Conservation (phyloP, 2,797 vertebrate species). For the Epinephelus awoara region DNA sequence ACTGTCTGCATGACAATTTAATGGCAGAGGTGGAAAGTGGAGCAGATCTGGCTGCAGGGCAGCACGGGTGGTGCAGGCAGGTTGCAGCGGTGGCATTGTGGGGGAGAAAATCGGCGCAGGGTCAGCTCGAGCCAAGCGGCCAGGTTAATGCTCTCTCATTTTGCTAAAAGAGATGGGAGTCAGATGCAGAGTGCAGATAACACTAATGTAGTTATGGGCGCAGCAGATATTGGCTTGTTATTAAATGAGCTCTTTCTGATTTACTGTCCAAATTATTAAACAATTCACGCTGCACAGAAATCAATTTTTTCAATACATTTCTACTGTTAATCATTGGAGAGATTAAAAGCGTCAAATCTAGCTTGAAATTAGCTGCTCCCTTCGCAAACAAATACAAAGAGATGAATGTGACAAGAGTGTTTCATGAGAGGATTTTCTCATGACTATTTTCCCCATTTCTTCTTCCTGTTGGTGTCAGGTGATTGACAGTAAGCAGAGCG, state of each 20-base stretch:
- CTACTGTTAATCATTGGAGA: conserved; percentile 49
- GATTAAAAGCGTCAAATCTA: conserved; percentile 39
- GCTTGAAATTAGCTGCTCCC: conserved; percentile 32
- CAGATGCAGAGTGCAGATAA: conserved; percentile 36
- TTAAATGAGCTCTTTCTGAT: conserved; percentile 58
- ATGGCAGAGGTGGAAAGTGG: conserved; percentile 80
- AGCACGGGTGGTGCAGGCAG: conserved; percentile 59
- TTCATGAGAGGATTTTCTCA: background rate
- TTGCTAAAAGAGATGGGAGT: conserved; percentile 52
- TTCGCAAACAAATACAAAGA: conserved; percentile 21
- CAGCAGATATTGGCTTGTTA: conserved; percentile 53
- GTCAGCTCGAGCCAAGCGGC: conserved; percentile 63
- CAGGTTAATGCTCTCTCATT: conserved; percentile 70
- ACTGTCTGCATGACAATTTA: conserved; percentile 63
- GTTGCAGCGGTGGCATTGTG: conserved; percentile 54
- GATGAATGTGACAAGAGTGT: background rate
- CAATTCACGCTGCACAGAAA: conserved; percentile 23
- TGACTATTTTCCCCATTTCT: conserved; percentile 3
- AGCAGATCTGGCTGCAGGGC: conserved; percentile 82
- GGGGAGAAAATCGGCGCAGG: conserved; percentile 55
- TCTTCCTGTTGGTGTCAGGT: conserved; percentile 26
- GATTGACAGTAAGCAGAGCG: conserved; percentile 32
- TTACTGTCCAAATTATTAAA: conserved; percentile 48
- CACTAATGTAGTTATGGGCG: conserved; percentile 30
- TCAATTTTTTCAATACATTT: conserved; percentile 19